These are phyloP conservation scores for Heloderma charlesbogerti DNA, from an alignment of 2,113 vertebrate genomes.

Conservation along the genomic window DNA sequence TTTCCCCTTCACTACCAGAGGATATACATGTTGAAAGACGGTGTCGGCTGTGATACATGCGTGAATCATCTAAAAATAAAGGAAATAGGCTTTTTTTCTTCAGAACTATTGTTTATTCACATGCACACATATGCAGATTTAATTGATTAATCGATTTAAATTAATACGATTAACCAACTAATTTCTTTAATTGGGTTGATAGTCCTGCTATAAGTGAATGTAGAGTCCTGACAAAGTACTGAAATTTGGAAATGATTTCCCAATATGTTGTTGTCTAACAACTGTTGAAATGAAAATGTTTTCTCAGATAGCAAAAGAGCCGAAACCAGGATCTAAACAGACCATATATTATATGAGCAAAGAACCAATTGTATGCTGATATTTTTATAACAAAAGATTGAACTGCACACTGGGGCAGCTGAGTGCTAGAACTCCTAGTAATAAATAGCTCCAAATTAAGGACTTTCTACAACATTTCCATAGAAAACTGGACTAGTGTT, in stretches of 20 bases:
- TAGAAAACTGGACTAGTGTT: conserved; percentile 70
- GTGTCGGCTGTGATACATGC: background rate
- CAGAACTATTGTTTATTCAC: conserved; percentile 17
- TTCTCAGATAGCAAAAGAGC: conserved; percentile 66
- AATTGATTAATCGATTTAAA: conserved; percentile 19
- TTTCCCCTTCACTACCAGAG: background rate
- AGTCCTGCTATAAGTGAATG: conserved; percentile 25
- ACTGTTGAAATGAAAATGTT: conserved; percentile 63
- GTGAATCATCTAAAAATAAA: background rate
- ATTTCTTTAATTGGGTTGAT: conserved; percentile 6
- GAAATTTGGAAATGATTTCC: conserved; percentile 61
- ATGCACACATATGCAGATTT: background rate
- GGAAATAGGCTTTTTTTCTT: background rate
- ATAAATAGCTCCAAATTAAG: conserved; percentile 82
- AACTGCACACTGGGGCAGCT: conserved; percentile 66
- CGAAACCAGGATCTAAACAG: conserved; percentile 58
- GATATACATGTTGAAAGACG: background rate
- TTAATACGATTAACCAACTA: conserved; percentile 1
- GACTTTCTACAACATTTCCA: conserved; percentile 78
- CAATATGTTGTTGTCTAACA: conserved; percentile 54
- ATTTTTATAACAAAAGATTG: conserved; percentile 61
- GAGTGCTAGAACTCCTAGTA: conserved; percentile 69
- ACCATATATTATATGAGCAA: conserved; percentile 61
- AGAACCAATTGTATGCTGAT: conserved; percentile 63
- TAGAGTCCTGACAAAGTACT: conserved; percentile 60